Percentiles rank a stretch among this genome's conserved stretches.
phyloP scores from a whole-genome alignment of 2,888 invertebrate species.

The Melanostoma scalare region DNA sequence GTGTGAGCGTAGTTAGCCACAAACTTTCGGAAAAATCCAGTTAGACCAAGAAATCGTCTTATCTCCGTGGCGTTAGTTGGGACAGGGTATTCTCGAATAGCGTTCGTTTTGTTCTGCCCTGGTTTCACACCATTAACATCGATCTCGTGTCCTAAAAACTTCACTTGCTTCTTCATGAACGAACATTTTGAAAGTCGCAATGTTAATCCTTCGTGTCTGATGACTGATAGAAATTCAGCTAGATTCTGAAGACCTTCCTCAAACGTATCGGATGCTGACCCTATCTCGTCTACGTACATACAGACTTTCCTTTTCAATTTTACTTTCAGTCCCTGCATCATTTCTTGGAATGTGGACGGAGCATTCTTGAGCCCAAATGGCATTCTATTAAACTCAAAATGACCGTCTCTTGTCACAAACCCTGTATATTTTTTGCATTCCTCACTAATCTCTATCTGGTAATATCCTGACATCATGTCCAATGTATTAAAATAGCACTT shows the following conservation, averaged over 20 bases:
- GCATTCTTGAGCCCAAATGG: conserved; percentile 80
- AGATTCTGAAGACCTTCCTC: conserved; percentile 50
- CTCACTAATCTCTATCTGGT: conserved; percentile 74
- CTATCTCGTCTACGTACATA: conserved; percentile 56
- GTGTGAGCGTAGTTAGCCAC: conserved; percentile 73
- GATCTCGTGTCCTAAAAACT: conserved; percentile 75
- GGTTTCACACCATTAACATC: conserved; percentile 74
- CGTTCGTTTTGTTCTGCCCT: conserved; percentile 74
- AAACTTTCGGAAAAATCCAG: conserved; percentile 76
- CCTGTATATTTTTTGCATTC: conserved; percentile 74
- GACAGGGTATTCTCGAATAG: conserved; percentile 71
- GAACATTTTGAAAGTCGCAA: conserved; percentile 72
- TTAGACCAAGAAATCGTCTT: conserved; percentile 76
- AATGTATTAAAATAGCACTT: conserved; percentile 75
- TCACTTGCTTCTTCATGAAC: conserved; percentile 72
- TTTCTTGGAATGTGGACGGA: conserved; percentile 78
- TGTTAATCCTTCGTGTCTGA: conserved; percentile 60
- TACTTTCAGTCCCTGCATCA: conserved; percentile 55
- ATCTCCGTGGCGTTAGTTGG: conserved; percentile 75
- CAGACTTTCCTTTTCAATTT: conserved; percentile 46
- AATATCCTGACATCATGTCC: conserved; percentile 74
- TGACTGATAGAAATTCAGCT: conserved; percentile 38
- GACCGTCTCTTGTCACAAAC: conserved; percentile 79
- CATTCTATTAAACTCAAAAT: conserved; percentile 78
- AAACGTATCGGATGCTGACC: conserved; percentile 47